Evolutionary conservation across 2,888 invertebrate species (phyloP).

Genomic region (Atrina japonica): DNA sequence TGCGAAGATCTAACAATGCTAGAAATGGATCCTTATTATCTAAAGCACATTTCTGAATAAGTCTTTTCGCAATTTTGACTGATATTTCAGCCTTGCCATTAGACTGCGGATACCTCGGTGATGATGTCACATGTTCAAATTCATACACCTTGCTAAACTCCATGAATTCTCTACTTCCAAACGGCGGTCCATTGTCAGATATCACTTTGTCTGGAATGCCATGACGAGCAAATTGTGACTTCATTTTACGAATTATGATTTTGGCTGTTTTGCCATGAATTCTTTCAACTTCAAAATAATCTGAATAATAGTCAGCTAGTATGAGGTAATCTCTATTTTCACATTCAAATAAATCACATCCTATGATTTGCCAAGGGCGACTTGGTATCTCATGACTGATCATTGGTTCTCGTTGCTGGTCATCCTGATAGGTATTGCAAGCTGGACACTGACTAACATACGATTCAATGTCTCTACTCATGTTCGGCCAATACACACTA

Average conservation of each 20-base stretch:
- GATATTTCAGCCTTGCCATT: slow-evolving; percentile 30
- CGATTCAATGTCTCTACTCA: slow-evolving; percentile 17
- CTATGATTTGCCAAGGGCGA: slow-evolving; percentile 32
- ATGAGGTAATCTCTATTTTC: slow-evolving; percentile 22
- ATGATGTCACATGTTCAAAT: slow-evolving; percentile 26
- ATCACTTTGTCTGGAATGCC: slow-evolving; percentile 38
- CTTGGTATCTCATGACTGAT: slow-evolving; percentile 32
- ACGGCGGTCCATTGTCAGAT: slow-evolving; percentile 35
- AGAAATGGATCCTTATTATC: slow-evolving; percentile 9
- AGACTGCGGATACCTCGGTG: slow-evolving; percentile 25
- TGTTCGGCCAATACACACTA: slow-evolving; percentile 37
- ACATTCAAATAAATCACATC: slow-evolving; percentile 26
- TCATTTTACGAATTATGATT: slow-evolving; percentile 7
- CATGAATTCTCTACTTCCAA: slow-evolving; percentile 13
- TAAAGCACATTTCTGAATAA: slow-evolving; percentile 2
- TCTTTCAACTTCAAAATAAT: slow-evolving; percentile 26
- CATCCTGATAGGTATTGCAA: slow-evolving; percentile 19
- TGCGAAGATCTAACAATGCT: slow-evolving; percentile 29
- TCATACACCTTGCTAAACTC: slow-evolving; percentile 14
- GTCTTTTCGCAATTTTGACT: background rate
- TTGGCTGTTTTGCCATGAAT: slow-evolving; percentile 7
- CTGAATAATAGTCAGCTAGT: slow-evolving; percentile 32
- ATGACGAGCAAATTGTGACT: slow-evolving; percentile 14
- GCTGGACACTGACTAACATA: slow-evolving; percentile 3
- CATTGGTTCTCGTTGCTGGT: slow-evolving; percentile 15